Conservation (phyloP, 2,113 vertebrate genomes). For the Nothoprocta perdicaria region DNA sequence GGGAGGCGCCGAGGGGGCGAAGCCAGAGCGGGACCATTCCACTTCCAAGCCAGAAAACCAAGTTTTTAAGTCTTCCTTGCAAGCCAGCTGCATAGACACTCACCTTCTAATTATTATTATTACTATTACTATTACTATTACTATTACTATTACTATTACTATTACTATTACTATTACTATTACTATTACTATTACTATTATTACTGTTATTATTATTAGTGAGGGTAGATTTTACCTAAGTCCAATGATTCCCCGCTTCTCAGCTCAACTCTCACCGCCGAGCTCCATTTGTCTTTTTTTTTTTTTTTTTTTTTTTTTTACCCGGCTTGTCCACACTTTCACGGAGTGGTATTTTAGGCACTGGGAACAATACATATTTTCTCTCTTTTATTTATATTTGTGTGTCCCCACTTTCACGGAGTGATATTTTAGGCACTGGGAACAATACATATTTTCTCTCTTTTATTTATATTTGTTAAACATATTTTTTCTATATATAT, state of each 20-base stretch:
- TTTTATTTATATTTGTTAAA: background rate
- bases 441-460: background rate
- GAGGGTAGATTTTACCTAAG: background rate
- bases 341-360: background rate
- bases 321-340: conserved; percentile 14
- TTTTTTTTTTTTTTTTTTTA: background rate
- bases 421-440: background rate
- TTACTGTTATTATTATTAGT: background rate
- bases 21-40: background rate
- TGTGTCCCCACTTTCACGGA: background rate
- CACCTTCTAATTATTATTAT: too few species aligned
- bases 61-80: background rate
- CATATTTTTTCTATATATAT: background rate
- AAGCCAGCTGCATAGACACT: background rate
- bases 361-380: background rate
- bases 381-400: background rate
- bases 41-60: background rate
- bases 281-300: background rate
- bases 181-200: too few species aligned
- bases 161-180: too few species aligned
- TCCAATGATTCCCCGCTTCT: background rate
- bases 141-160: too few species aligned
- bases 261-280: background rate
- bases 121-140: too few species aligned
- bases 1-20: background rate